These are phyloP conservation scores for Urechis unicinctus DNA, from an alignment of 2,888 invertebrate species.

Conservation along the genomic window DNA sequence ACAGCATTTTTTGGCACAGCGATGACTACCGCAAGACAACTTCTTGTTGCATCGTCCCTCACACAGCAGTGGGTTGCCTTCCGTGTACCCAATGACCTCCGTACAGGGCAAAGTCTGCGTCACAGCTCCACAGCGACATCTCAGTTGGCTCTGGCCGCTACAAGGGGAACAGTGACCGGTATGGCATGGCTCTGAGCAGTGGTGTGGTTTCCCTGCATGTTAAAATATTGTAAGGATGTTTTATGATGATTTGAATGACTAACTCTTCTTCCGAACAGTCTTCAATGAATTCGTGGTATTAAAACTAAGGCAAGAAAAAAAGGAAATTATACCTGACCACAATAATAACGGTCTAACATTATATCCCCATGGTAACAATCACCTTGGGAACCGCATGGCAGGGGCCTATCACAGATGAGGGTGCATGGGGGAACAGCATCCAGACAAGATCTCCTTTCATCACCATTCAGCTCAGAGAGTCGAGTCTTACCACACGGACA, in stretches of 20 bases:
- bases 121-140: constrained; percentile 53
- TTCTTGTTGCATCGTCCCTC: constrained; percentile 81
- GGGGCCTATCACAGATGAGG: constrained; percentile 64
- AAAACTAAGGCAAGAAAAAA: constrained; percentile 1
- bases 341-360: too few relatives aligned
- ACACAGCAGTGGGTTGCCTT: constrained; percentile 55
- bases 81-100: constrained; percentile 30
- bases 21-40: constrained; percentile 54
- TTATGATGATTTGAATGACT: too few relatives aligned
- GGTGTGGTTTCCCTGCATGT: constrained; percentile 60
- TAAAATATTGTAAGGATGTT: too few relatives aligned
- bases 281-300: too few relatives aligned
- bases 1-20: constrained; percentile 85
- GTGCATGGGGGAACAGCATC: constrained; percentile 59
- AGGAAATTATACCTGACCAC: too few relatives aligned
- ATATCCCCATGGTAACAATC: too few relatives aligned
- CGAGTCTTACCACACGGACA: constrained; percentile 73
- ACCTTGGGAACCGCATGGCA: constrained; percentile 63
- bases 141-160: constrained; percentile 32
- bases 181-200: constrained; percentile 71
- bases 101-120: constrained; percentile 52
- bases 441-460: constrained; percentile 30
- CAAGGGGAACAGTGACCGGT: constrained; percentile 72
- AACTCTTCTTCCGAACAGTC: too few relatives aligned
- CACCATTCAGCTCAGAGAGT: constrained; percentile 36